These are phyloP conservation scores for Lithophane ornitopus DNA, from an alignment of 2,888 invertebrate species.

Conservation along the genomic window DNA sequence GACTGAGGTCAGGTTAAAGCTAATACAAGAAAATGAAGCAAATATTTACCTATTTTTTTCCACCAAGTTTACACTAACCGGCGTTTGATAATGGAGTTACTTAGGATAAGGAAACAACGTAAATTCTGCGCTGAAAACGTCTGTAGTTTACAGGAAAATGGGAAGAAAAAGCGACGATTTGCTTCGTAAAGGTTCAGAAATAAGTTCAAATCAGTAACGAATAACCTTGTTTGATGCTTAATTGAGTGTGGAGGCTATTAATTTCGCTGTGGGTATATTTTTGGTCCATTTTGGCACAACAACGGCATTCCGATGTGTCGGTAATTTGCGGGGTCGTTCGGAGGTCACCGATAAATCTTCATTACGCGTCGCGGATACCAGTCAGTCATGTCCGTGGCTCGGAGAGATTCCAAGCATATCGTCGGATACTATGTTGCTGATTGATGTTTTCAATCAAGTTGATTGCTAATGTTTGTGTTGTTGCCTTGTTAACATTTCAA, in stretches of 20 bases:
- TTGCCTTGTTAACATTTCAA: neutral
- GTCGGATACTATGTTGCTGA: slow-evolving; percentile 26
- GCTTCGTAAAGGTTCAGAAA: slow-evolving; percentile 23
- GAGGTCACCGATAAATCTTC: slow-evolving; percentile 76
- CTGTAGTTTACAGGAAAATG: slow-evolving; percentile 38
- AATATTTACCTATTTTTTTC: slow-evolving; percentile 51
- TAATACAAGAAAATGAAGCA: slow-evolving; percentile 56
- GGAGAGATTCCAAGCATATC: slow-evolving; percentile 59
- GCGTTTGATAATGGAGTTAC: slow-evolving; percentile 57
- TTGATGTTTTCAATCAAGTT: slow-evolving; percentile 38
- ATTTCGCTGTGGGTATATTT: slow-evolving; percentile 60
- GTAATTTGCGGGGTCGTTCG: slow-evolving; percentile 69
- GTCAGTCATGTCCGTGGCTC: slow-evolving; percentile 65
- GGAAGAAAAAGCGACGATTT: slow-evolving; percentile 7
- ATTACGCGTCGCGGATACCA: slow-evolving; percentile 69
- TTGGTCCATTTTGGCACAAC: slow-evolving; percentile 61
- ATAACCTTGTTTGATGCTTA: slow-evolving; percentile 50
- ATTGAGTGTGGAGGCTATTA: slow-evolving; percentile 63
- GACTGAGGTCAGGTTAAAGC: slow-evolving; percentile 40
- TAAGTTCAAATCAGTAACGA: slow-evolving; percentile 36
- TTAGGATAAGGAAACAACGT: slow-evolving; percentile 43
- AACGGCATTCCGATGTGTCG: slow-evolving; percentile 67
- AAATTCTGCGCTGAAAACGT: slow-evolving; percentile 30
- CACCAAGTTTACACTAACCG: slow-evolving; percentile 43
- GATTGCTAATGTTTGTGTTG: slow-evolving; percentile 1